Conservation (phyloP, 1,140 invertebrate species). For the Psix sp. region DNA sequence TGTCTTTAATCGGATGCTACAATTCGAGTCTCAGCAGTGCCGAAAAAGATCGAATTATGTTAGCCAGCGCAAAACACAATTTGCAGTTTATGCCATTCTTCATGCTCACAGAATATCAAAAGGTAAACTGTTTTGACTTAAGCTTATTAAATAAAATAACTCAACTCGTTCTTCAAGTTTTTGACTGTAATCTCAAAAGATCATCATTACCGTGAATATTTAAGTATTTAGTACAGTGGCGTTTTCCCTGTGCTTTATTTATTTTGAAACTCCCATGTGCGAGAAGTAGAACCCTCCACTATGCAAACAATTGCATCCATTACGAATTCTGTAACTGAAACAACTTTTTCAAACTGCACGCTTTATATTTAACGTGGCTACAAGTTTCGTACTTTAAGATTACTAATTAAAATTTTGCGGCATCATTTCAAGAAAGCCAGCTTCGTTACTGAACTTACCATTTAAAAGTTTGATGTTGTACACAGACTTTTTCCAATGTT, state of each 20-base stretch:
- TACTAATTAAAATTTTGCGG: slow-evolving; percentile 27
- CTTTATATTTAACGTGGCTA: slow-evolving; percentile 17
- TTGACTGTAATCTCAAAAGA: slow-evolving; percentile 8
- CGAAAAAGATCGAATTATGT: slow-evolving; percentile 87
- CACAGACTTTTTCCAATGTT: too few species aligned
- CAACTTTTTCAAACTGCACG: slow-evolving; percentile 25
- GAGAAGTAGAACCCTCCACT: slow-evolving; percentile 7
- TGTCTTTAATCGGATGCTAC: slow-evolving; percentile 96
- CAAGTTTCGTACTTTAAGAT: slow-evolving; percentile 5
- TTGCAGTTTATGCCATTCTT: slow-evolving; percentile 97
- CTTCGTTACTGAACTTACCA: slow-evolving; percentile 4
- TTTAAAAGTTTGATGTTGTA: background rate
- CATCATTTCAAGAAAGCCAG: slow-evolving; percentile 4
- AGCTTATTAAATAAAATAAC: slow-evolving; percentile 25
- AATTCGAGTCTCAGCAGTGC: slow-evolving; percentile 86
- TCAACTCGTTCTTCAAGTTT: slow-evolving; percentile 19
- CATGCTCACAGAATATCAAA: slow-evolving; percentile 96
- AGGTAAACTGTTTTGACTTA: slow-evolving; percentile 77
- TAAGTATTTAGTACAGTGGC: slow-evolving; percentile 15
- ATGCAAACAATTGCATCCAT: slow-evolving; percentile 26
- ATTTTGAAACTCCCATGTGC: slow-evolving; percentile 47
- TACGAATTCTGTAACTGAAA: slow-evolving; percentile 20
- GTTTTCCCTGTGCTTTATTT: slow-evolving; percentile 29
- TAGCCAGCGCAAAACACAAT: slow-evolving; percentile 96
- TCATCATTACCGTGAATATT: slow-evolving; percentile 29